phyloP scores from a whole-genome alignment of 2,113 vertebrate genomes.

The Phyllostomus discolor region DNA sequence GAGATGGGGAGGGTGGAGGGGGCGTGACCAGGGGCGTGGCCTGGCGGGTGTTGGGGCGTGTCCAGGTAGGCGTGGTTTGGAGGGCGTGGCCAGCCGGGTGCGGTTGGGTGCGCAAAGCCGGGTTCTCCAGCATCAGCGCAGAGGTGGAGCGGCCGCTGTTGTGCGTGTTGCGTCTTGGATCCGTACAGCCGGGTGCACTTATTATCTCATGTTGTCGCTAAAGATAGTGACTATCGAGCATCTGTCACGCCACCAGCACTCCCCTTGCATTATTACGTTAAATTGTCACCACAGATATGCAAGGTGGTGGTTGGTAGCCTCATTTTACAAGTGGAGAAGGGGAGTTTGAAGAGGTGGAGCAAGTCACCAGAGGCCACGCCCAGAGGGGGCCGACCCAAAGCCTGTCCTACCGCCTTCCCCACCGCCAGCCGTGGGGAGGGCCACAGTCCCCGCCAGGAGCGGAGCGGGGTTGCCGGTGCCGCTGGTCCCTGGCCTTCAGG shows the following conservation, averaged over 20 bases:
- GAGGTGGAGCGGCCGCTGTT: not conserved
- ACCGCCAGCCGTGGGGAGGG: not conserved
- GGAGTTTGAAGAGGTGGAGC: not conserved
- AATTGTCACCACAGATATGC: not conserved
- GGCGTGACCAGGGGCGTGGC: not conserved
- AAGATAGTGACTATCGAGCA: not conserved
- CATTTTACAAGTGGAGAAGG: not conserved
- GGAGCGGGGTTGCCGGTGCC: too few relatives aligned
- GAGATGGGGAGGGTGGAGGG: too few relatives aligned
- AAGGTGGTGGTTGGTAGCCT: not conserved
- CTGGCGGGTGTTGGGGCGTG: rapidly evolving
- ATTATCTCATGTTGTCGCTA: too few relatives aligned
- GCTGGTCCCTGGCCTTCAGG: not conserved
- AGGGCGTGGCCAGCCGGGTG: too few relatives aligned
- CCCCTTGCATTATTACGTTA: not conserved
- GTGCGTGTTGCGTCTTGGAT: rapidly evolving
- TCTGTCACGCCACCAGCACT: rapidly evolving
- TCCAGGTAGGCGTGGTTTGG: too few relatives aligned
- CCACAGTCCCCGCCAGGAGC: too few relatives aligned
- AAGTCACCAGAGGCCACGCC: not conserved
- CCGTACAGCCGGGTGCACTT: not conserved
- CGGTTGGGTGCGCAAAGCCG: not conserved
- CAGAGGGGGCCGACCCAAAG: not conserved
- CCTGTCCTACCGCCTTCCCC: not conserved
- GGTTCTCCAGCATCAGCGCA: rapidly evolving